phyloP scores from a whole-genome alignment of 2,113 vertebrate species.

The Phylloscopus trochilus region DNA sequence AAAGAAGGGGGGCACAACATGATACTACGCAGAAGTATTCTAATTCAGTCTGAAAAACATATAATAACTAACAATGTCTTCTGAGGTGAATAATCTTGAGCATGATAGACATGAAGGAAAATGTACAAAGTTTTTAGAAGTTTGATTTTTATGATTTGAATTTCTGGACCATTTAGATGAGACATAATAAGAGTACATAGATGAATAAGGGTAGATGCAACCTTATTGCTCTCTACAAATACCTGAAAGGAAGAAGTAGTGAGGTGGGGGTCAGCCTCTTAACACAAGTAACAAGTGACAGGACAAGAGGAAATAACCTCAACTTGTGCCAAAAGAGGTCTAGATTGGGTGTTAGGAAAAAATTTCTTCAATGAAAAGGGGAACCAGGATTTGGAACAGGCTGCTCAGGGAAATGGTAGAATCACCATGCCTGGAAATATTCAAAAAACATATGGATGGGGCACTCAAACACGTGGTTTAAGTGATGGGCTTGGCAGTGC shows the following conservation, averaged over 20 bases:
- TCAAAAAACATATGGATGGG: background rate
- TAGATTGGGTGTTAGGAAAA: background rate
- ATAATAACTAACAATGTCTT: background rate
- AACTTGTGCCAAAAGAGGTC: background rate
- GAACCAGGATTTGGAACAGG: background rate
- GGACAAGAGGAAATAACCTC: background rate
- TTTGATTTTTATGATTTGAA: background rate
- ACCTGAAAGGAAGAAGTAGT: background rate
- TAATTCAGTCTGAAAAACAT: background rate
- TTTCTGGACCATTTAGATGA: background rate
- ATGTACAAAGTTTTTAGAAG: background rate
- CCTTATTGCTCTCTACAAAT: background rate
- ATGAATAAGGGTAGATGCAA: background rate
- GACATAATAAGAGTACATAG: background rate
- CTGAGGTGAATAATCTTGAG: background rate
- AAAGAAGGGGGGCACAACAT: background rate
- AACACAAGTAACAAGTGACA: fast-evolving
- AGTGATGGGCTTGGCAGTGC: background rate
- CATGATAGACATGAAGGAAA: background rate
- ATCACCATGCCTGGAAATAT: background rate
- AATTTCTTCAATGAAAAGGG: background rate
- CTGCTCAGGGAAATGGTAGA: background rate
- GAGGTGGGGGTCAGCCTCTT: background rate
- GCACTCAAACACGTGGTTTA: background rate
- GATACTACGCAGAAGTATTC: background rate